A percentile compares a stretch with the other conserved stretches of the same genome.
phyloP scores from a whole-genome alignment of 2,888 invertebrate species.

The Anorthoa munda region DNA sequence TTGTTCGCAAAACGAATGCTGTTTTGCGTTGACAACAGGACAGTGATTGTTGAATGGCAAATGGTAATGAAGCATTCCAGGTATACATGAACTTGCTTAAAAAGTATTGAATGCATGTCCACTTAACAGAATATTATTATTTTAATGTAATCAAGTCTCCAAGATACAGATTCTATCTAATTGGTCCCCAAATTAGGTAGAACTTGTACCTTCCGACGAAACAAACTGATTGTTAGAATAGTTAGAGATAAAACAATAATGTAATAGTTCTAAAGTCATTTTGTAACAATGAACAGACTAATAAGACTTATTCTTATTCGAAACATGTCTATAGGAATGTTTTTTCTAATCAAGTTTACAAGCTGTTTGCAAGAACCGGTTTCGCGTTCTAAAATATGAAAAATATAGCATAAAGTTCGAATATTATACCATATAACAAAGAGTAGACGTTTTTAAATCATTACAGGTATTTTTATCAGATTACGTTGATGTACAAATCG shows the following conservation, averaged over 20 bases:
- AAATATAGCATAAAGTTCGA: neutral
- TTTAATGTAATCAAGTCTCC: too few relatives aligned
- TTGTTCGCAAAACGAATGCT: neutral
- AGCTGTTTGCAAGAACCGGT: conserved; percentile 7
- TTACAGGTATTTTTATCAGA: neutral
- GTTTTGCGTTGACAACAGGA: neutral
- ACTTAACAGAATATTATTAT: too few relatives aligned
- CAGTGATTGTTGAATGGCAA: neutral
- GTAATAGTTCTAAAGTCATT: too few relatives aligned
- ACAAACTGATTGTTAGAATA: too few relatives aligned
- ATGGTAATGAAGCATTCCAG: neutral
- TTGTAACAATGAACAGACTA: too few relatives aligned
- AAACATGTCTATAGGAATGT: neutral
- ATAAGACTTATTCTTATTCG: too few relatives aligned
- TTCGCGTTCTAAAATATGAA: neutral
- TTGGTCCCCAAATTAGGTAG: too few relatives aligned
- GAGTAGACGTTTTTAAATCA: neutral
- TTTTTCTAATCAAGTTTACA: neutral
- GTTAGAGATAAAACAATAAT: too few relatives aligned
- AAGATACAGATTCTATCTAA: too few relatives aligned
- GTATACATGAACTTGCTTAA: neutral
- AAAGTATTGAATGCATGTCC: too few relatives aligned
- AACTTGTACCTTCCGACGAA: too few relatives aligned
- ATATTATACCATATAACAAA: too few relatives aligned
- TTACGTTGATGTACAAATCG: conserved; percentile 4